Evolutionary conservation across 2,888 invertebrate genomes (phyloP).

Genomic region (Lochmaea capreae): DNA sequence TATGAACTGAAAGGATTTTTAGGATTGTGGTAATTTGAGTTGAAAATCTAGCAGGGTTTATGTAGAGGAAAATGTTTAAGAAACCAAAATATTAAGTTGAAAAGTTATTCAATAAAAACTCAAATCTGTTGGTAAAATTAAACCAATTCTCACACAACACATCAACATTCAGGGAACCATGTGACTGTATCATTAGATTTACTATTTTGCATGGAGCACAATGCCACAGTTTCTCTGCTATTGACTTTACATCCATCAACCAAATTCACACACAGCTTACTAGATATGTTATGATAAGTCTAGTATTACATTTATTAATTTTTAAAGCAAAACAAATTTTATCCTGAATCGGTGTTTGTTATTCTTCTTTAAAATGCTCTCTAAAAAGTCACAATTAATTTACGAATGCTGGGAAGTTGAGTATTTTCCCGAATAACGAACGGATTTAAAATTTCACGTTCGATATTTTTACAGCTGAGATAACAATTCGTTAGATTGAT

Average conservation of each 20-base stretch:
- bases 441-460: not conserved
- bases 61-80: no score
- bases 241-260: slow-evolving; percentile 62
- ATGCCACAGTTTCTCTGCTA: slow-evolving; percentile 68
- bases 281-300: slow-evolving; percentile 2
- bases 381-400: no score
- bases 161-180: slow-evolving; percentile 75
- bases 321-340: not conserved
- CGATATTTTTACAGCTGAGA: not conserved
- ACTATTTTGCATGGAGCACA: slow-evolving; percentile 87
- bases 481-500: slow-evolving; percentile 2
- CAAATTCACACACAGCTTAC: slow-evolving; percentile 8
- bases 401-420: no score
- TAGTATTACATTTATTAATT: not conserved
- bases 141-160: slow-evolving; percentile 27
- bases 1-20: no score
- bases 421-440: not conserved
- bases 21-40: no score
- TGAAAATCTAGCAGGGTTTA: no score
- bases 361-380: no score
- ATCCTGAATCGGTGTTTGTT: not conserved
- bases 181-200: slow-evolving; percentile 75
- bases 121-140: slow-evolving; percentile 24
- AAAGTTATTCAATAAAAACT: no score
- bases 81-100: no score